These are phyloP conservation scores for Promerops cafer DNA, from an alignment of 2,113 vertebrate species.

Conservation along the genomic window DNA sequence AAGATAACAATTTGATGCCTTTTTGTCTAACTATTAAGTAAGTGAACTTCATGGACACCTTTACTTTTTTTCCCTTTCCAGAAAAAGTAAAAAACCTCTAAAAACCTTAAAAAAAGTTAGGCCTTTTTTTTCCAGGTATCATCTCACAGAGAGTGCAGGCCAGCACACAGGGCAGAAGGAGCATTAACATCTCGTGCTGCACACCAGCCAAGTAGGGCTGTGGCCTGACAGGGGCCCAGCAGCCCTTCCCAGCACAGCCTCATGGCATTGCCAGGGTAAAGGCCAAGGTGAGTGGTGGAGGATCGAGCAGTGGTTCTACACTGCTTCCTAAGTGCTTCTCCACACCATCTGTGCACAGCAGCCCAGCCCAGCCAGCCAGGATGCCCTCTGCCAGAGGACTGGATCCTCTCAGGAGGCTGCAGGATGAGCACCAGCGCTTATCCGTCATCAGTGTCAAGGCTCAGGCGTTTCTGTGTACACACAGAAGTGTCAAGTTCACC, in stretches of 20 bases:
- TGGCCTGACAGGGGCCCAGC: neutral
- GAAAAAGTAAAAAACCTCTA: neutral
- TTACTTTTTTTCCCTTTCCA: neutral
- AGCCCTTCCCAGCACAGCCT: neutral
- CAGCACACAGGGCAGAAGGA: neutral
- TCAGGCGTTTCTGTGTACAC: neutral
- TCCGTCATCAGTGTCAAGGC: neutral
- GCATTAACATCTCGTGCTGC: neutral
- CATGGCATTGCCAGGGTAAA: accelerated
- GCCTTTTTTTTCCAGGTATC: neutral
- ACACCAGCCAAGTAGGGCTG: neutral
- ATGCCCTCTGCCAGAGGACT: neutral
- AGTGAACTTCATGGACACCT: neutral
- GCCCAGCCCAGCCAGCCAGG: neutral
- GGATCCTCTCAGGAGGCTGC: neutral
- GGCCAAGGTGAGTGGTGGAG: accelerated
- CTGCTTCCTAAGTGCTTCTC: neutral
- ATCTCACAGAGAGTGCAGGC: neutral
- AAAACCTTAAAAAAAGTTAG: neutral
- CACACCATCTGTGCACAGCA: accelerated
- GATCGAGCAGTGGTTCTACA: neutral
- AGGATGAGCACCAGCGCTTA: neutral
- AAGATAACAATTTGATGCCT: neutral
- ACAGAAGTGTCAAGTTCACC: neutral
- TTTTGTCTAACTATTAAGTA: neutral